Conservation (phyloP, 1,140 invertebrate genomes). For the Danaus melanippus region DNA sequence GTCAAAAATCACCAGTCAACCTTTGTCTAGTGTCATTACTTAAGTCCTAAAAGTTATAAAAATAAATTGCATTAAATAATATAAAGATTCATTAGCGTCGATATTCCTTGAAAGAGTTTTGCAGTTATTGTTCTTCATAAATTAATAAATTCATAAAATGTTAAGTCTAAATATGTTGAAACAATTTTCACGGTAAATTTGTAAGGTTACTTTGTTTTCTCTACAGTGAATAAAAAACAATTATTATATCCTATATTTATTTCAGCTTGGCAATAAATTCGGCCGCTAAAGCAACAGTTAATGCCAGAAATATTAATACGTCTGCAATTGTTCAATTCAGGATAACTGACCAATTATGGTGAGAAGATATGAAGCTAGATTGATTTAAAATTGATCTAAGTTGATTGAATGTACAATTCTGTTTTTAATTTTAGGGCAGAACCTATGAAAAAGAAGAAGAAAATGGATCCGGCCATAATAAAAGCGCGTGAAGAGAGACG, state of each 20-base stretch:
- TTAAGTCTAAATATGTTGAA: conserved; percentile 44
- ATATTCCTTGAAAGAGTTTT: too few species aligned
- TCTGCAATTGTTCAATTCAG: conserved; percentile 42
- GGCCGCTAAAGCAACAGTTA: conserved; percentile 25
- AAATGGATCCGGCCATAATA: conserved; percentile 84
- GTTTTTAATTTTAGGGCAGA: conserved; percentile 69
- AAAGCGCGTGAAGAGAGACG: conserved; percentile 85
- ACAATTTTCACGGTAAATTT: conserved; percentile 44
- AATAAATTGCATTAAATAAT: too few species aligned
- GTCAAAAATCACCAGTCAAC: too few species aligned
- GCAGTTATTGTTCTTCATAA: too few species aligned
- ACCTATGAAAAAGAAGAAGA: conserved; percentile 91
- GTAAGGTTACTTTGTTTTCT: conserved; percentile 22
- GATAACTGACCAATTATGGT: conserved; percentile 58
- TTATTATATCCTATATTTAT: conserved; percentile 20
- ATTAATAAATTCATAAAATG: conserved; percentile 22
- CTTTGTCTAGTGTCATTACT: too few species aligned
- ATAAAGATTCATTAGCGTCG: too few species aligned
- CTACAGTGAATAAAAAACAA: conserved; percentile 6
- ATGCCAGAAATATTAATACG: conserved; percentile 38
- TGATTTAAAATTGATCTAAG: neutral
- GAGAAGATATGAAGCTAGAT: conserved; percentile 18
- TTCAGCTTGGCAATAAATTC: conserved; percentile 47
- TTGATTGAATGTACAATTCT: neutral
- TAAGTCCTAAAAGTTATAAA: too few species aligned